These are phyloP conservation scores for Agelas oroides DNA, from an alignment of 37 sponge, comb jelly and placozoan species.

Conservation along the genomic window DNA sequence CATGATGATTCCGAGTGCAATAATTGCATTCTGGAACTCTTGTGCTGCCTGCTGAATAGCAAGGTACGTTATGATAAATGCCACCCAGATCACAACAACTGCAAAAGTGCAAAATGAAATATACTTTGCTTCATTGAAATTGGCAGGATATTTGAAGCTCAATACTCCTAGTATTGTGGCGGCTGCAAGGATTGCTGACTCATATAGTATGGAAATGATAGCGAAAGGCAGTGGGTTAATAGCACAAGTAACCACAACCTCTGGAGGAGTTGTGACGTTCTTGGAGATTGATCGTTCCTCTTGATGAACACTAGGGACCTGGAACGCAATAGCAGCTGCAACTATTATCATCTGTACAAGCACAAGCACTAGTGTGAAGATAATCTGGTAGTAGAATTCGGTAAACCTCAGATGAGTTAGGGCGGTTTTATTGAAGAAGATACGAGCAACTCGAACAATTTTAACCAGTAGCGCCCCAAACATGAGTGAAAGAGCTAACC, in stretches of 20 bases:
- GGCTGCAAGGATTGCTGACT: conserved; percentile 32
- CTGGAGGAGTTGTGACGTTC: neutral
- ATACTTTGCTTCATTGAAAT: no score
- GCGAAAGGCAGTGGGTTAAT: conserved; percentile 13
- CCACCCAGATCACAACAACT: no score
- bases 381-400: conserved; percentile 38
- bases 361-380: conserved; percentile 57
- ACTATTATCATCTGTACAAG: conserved; percentile 47
- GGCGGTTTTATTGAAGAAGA: conserved; percentile 24
- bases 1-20: no score
- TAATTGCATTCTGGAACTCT: no score
- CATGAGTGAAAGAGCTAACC: conserved; percentile 55
- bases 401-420: conserved; percentile 23
- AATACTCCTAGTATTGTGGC: conserved; percentile 48
- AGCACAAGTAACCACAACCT: conserved; percentile 31
- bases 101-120: no score
- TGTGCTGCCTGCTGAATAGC: no score
- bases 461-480: conserved; percentile 73
- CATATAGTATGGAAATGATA: conserved; percentile 29
- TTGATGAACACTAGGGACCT: neutral
- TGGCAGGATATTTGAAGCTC: neutral
- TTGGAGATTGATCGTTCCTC: neutral
- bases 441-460: conserved; percentile 62
- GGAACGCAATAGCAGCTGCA: conserved; percentile 3
- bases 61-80: no score